These are phyloP conservation scores for Agriotes lineatus DNA, from an alignment of 2,888 invertebrate species.

Conservation along the genomic window DNA sequence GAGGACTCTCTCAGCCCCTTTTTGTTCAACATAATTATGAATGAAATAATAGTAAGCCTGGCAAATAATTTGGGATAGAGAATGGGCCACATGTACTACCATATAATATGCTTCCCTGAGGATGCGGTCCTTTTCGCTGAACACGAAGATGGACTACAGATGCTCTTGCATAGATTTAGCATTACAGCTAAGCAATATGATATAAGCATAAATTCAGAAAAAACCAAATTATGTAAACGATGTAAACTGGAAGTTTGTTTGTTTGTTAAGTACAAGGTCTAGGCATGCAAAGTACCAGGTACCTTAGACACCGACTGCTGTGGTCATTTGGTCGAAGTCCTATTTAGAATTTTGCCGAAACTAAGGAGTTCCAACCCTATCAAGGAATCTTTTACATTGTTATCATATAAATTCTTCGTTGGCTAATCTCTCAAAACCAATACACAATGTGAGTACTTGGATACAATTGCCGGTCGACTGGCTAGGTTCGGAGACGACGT, in stretches of 20 bases:
- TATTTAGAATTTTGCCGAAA: no score
- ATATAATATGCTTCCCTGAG: background rate
- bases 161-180: background rate
- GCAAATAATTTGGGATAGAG: background rate
- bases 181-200: background rate
- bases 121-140: background rate
- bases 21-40: background rate
- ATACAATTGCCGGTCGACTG: no score
- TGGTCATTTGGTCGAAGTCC: no score
- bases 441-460: no score
- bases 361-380: no score
- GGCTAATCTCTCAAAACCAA: no score
- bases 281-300: no score
- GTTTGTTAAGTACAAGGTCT: no score
- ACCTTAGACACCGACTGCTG: no score
- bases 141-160: background rate
- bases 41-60: background rate
- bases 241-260: background rate
- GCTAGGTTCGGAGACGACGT: no score
- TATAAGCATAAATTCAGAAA: background rate
- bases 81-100: background rate
- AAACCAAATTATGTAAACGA: background rate
- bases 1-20: background rate
- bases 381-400: no score
- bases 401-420: no score